phyloP scores from a whole-genome alignment of 2,888 invertebrate species.

The Silvanus unidentatus region DNA sequence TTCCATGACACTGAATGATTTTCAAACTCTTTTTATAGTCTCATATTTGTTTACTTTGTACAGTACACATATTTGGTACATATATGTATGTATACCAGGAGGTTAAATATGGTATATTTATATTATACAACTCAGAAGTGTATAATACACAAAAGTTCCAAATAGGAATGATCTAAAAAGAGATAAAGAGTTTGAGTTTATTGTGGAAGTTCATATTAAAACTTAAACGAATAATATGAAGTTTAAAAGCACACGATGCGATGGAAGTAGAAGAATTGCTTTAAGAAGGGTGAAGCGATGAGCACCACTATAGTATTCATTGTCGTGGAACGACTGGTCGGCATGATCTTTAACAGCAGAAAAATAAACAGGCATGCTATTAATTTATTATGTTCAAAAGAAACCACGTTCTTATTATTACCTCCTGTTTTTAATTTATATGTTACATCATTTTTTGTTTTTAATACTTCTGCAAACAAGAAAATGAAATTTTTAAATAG shows the following conservation, averaged over 20 bases:
- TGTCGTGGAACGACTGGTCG: slow-evolving; percentile 28
- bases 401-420: too few relatives aligned
- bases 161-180: too few relatives aligned
- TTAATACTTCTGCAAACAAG: not conserved
- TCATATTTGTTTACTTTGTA: too few relatives aligned
- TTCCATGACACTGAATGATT: slow-evolving; percentile 1
- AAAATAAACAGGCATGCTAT: slow-evolving; percentile 7
- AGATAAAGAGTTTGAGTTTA: too few relatives aligned
- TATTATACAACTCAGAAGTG: too few relatives aligned
- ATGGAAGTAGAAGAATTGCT: slow-evolving; percentile 12
- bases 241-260: slow-evolving; percentile 14
- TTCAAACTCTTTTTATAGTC: not conserved
- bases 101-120: too few relatives aligned
- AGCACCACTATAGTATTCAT: slow-evolving; percentile 30
- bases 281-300: slow-evolving; percentile 16
- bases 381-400: too few relatives aligned
- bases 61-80: too few relatives aligned
- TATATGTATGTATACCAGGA: too few relatives aligned
- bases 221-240: slow-evolving; percentile 11
- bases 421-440: not conserved
- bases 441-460: slow-evolving; percentile 1
- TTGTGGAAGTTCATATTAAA: slow-evolving; percentile 8
- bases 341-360: slow-evolving; percentile 26
- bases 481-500: not conserved
- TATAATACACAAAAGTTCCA: too few relatives aligned